Evolutionary conservation across 35 echinoderm and acorn worm genomes (phyloP).

Genomic region (Apostichopus parvimensis): DNA sequence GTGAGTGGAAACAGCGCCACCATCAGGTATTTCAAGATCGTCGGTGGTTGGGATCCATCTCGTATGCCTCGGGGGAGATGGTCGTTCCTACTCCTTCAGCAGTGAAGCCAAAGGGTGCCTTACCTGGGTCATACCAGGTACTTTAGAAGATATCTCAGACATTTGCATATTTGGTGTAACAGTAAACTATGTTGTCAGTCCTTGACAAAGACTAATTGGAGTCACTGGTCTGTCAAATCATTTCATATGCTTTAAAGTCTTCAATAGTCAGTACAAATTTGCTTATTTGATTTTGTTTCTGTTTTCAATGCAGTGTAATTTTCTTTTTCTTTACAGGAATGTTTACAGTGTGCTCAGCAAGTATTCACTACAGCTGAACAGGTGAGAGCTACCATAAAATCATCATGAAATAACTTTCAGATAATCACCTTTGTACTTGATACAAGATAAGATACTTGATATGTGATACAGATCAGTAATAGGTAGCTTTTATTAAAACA

Average conservation of each 20-base stretch:
- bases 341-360: slow-evolving; percentile 69
- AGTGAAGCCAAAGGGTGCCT: slow-evolving; percentile 71
- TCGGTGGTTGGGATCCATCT: slow-evolving; percentile 93
- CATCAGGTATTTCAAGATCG: slow-evolving; percentile 96
- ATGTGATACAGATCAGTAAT: no score
- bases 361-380: slow-evolving; percentile 74
- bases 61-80: slow-evolving; percentile 67
- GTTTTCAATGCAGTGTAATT: background rate
- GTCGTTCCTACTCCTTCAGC: slow-evolving; percentile 54
- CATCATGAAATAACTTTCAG: no score
- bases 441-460: no score
- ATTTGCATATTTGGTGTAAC: background rate
- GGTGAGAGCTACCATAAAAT: slow-evolving; percentile 28
- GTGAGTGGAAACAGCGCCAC: slow-evolving; percentile 88
- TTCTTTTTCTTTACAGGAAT: slow-evolving; percentile 59
- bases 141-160: background rate
- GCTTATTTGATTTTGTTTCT: background rate
- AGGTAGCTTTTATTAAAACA: no score
- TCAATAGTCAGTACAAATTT: no score
- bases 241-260: no score
- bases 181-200: no score
- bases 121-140: slow-evolving; percentile 58
- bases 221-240: no score
- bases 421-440: no score
- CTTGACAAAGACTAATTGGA: no score